Percentiles rank a stretch among this genome's conserved stretches.
phyloP scores from a whole-genome alignment of 2,797 vertebrate genomes.

The Apogon hyalosoma region DNA sequence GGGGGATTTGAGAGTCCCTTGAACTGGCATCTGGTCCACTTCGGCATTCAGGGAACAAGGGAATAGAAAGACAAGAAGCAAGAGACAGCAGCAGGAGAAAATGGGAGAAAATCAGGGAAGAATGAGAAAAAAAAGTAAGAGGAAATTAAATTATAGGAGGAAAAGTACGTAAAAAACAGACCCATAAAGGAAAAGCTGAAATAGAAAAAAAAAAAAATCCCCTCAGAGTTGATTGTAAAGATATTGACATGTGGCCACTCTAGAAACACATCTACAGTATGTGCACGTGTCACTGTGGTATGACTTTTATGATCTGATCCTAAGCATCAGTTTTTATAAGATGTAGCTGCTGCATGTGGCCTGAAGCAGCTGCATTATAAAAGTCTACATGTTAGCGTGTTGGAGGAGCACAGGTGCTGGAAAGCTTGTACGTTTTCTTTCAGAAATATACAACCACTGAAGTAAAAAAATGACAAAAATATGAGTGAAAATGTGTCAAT shows the following conservation, averaged over 20 bases:
- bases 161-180: background rate
- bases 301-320: background rate
- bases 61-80: conserved; percentile 36
- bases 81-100: conserved; percentile 36
- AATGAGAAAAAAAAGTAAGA: conserved; percentile 37
- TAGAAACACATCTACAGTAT: background rate
- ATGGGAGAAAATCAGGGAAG: conserved; percentile 27
- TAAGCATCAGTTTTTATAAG: conserved; percentile 1
- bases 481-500: background rate
- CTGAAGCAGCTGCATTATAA: background rate
- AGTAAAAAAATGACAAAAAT: background rate
- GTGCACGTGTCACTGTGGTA: background rate
- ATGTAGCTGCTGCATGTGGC: background rate
- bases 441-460: too few species aligned
- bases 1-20: conserved; percentile 76
- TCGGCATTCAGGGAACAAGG: conserved; percentile 51
- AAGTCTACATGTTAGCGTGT: background rate
- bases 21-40: conserved; percentile 93
- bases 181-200: background rate
- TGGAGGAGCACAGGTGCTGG: background rate
- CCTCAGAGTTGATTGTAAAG: background rate
- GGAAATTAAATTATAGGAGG: background rate
- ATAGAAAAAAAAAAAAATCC: conserved; percentile 6
- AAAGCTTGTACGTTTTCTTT: background rate
- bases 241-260: background rate